Conservation (phyloP, 2,888 invertebrate genomes). For the Chesias legatella region DNA sequence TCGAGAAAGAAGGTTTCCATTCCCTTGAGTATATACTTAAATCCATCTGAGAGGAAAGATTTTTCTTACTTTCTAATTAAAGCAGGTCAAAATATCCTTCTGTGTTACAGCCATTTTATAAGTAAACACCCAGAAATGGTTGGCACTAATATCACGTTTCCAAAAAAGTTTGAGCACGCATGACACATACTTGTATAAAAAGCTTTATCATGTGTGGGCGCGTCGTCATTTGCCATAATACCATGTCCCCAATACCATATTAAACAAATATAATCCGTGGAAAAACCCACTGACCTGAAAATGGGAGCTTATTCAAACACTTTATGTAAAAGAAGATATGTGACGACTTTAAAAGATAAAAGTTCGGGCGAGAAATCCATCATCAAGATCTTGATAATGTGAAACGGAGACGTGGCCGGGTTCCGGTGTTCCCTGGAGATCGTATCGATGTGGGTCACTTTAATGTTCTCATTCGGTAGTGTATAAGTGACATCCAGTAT, state of each 20-base stretch:
- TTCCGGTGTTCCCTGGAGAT: conserved; percentile 28
- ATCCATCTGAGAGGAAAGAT: too few relatives aligned
- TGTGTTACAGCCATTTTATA: conserved; percentile 4
- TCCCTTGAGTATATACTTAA: too few relatives aligned
- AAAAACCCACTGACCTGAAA: conserved; percentile 28
- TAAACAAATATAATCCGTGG: conserved; percentile 19
- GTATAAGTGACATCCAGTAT: conserved; percentile 10
- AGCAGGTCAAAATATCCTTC: background rate
- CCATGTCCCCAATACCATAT: conserved; percentile 14
- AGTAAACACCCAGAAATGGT: conserved; percentile 12
- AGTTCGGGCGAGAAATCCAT: conserved; percentile 23
- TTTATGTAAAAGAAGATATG: conserved; percentile 17
- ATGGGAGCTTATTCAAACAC: conserved; percentile 8
- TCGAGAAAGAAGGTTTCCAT: too few relatives aligned
- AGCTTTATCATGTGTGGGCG: conserved; percentile 25
- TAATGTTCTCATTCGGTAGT: conserved; percentile 11
- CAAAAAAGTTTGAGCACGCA: conserved; percentile 18
- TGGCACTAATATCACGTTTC: conserved; percentile 11
- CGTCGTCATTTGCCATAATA: conserved; percentile 13
- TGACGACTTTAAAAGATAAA: conserved; percentile 16
- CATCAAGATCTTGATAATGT: conserved; percentile 26
- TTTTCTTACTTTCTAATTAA: too few relatives aligned
- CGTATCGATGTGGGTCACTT: conserved; percentile 23
- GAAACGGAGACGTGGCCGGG: conserved; percentile 15
- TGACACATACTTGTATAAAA: conserved; percentile 24